phyloP scores from a whole-genome alignment of 2,888 invertebrate species.

The Sycophila texana region DNA sequence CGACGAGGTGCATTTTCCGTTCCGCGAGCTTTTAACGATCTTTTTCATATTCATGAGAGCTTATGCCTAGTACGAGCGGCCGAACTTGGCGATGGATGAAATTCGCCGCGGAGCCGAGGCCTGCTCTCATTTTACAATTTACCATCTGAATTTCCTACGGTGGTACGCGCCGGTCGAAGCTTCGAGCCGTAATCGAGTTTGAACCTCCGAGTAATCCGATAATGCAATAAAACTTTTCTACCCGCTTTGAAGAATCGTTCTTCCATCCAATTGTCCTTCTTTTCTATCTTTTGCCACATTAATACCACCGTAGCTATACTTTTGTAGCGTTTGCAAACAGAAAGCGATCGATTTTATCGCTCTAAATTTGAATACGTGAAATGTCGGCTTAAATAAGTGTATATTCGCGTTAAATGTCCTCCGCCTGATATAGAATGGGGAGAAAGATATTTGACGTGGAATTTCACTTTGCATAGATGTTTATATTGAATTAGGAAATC shows the following conservation, averaged over 20 bases:
- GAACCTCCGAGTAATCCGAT: conserved; percentile 37
- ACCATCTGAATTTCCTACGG: conserved; percentile 14
- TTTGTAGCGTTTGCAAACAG: not conserved
- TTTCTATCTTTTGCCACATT: not conserved
- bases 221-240: conserved; percentile 21
- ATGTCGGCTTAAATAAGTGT: no score
- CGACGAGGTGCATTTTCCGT: conserved; percentile 2
- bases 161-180: not conserved
- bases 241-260: not conserved
- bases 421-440: no score
- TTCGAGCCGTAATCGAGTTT: conserved; percentile 17
- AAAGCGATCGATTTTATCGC: not conserved
- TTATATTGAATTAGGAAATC: no score
- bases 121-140: conserved; percentile 25
- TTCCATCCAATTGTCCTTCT: not conserved
- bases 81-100: conserved; percentile 20
- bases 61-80: not conserved
- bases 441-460: no score
- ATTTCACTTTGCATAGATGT: no score
- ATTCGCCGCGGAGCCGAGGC: not conserved
- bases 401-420: no score
- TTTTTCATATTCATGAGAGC: conserved; percentile 39
- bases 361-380: no score
- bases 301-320: not conserved
- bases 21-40: conserved; percentile 20